Percentiles rank a stretch among this genome's conserved stretches.
Conservation (phyloP, 2,797 vertebrate genomes). For the Manis crassicaudata region DNA sequence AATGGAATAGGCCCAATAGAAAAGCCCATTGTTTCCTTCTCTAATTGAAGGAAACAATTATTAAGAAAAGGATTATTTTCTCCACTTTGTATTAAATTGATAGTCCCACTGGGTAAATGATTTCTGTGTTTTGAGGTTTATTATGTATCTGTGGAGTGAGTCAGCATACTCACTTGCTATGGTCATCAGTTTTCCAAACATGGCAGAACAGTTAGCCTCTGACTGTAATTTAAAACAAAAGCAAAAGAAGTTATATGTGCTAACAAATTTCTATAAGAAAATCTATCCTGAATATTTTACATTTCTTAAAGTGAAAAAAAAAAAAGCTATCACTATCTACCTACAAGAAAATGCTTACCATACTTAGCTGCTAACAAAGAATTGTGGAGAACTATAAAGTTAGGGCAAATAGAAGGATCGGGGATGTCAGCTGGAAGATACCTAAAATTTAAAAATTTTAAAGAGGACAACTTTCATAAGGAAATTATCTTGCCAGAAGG, state of each 20-base stretch:
- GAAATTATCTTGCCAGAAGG: conserved; percentile 18
- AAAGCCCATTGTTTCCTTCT: no score
- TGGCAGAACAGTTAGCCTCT: conserved; percentile 95
- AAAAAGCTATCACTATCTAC: neutral
- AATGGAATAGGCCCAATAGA: neutral
- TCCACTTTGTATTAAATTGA: neutral
- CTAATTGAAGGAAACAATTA: neutral
- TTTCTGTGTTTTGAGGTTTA: neutral
- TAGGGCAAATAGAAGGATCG: conserved; percentile 9
- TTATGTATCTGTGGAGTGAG: neutral
- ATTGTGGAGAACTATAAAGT: neutral
- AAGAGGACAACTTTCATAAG: neutral
- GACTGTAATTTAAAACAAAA: conserved; percentile 88
- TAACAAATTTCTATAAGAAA: conserved; percentile 36
- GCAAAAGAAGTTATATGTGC: conserved; percentile 38
- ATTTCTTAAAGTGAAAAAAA: conserved; percentile 24
- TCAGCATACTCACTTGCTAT: conserved; percentile 94
- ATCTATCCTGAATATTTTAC: neutral
- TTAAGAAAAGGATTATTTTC: neutral
- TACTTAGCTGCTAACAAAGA: neutral
- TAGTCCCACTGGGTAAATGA: neutral
- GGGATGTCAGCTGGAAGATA: neutral
- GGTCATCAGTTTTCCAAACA: conserved; percentile 98
- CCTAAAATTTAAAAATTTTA: neutral
- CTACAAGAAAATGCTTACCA: conserved; percentile 13